Evolutionary conservation across 2,888 invertebrate genomes (phyloP), one percentile per base, ranked within the genome.

Genomic region (Macrostomum cliftonense): DNA sequence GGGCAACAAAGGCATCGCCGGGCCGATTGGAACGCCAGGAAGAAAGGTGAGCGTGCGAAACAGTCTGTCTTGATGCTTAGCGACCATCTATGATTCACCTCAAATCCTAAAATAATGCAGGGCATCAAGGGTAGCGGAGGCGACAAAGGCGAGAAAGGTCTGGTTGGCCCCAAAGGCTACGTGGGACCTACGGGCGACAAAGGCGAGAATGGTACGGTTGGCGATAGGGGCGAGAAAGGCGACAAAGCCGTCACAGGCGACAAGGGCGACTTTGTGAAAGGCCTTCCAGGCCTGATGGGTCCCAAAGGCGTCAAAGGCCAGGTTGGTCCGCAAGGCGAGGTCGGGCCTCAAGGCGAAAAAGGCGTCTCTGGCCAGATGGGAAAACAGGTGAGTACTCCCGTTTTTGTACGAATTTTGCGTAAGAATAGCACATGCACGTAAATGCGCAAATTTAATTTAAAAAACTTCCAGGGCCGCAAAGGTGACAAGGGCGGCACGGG

Each of bases 21-120:
- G 54, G 16, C 44, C 48, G 28, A 36, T 37, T 28, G 54, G 54
- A 16, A 37, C 42, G 13, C 39, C 49, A 16, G 54, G 54, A 7
- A 49, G 43, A 39, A 21, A 47, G 12, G 51, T 47, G 16, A 20
- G 5, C 4, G 28, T 9, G 28, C 4, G 28, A n/a, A n/a, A n/a
- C n/a, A n/a, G n/a, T n/a, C n/a, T n/a, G n/a, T n/a, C n/a, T n/a
- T n/a, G 28, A 7, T 28, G 28, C 28, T 28, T 28, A 28, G 4
- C 28, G 28, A 28, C 9, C 9, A 9, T 9, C 9, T 9, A 28
- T 28, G 9, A 28, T 28, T 28, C 4, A 28, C 4, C 28, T 9
- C 4, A 7, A 12, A 43, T 43, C 2, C 45, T 47, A 38, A 13
- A 37, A 17, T 19, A 36, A 5, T 45, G 46, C 14, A 17, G n/a